Conservation (phyloP, 2,888 invertebrate species). For the Bruchidius siliquastri region DNA sequence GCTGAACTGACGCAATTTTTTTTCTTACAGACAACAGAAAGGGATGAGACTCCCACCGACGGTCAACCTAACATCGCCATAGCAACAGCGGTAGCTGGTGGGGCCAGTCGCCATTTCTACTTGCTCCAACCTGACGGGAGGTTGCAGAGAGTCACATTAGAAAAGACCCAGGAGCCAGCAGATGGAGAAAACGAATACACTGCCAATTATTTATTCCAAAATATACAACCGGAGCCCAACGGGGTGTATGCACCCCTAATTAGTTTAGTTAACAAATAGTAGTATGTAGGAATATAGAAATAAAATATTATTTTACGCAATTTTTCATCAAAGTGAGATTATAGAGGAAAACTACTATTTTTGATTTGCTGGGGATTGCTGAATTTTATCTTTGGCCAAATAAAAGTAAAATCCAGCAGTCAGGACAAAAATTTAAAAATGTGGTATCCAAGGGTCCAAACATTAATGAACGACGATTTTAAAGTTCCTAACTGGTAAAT, state of each 20-base stretch:
- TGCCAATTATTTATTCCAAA: conserved; percentile 27
- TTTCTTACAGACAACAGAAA: background rate
- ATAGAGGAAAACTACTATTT: too few species aligned
- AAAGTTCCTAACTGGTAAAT: too few species aligned
- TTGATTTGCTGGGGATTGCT: too few species aligned
- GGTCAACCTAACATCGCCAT: conserved; percentile 22
- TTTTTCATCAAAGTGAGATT: too few species aligned
- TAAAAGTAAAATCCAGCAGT: too few species aligned
- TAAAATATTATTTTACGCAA: background rate
- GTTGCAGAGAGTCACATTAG: conserved; percentile 24
- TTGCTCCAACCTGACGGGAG: conserved; percentile 29
- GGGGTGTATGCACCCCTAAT: conserved; percentile 23
- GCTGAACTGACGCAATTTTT: too few species aligned
- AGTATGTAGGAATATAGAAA: background rate
- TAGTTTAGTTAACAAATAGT: conserved; percentile 9
- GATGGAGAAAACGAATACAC: conserved; percentile 25
- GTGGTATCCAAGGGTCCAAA: too few species aligned
- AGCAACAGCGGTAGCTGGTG: conserved; percentile 25
- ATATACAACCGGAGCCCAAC: conserved; percentile 22
- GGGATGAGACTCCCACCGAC: background rate
- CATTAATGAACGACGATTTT: too few species aligned
- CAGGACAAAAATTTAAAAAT: too few species aligned
- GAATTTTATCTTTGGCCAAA: too few species aligned
- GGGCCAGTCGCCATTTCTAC: conserved; percentile 20
- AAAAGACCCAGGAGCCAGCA: conserved; percentile 19